Evolutionary conservation across 2,113 vertebrate genomes (phyloP).

Genomic region (Sterna hirundo): DNA sequence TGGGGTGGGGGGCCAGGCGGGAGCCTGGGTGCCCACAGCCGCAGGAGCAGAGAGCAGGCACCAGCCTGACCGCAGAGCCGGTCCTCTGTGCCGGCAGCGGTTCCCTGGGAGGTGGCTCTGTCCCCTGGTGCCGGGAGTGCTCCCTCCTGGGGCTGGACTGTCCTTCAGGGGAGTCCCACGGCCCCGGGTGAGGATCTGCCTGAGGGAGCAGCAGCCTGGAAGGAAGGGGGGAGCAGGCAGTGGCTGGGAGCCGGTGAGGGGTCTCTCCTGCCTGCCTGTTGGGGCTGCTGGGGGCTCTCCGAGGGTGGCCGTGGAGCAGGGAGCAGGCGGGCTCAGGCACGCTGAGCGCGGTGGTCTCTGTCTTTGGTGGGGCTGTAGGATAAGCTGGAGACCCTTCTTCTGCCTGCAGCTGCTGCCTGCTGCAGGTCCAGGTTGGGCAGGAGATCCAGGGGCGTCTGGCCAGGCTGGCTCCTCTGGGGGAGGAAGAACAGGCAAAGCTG

Average conservation of each 20-base stretch:
- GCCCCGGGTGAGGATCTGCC: background rate
- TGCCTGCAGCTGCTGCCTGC: background rate
- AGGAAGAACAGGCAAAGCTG: background rate
- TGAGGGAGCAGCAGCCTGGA: background rate
- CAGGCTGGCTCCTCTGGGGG: background rate
- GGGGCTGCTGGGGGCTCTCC: background rate
- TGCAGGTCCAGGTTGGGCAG: background rate
- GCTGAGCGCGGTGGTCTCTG: background rate
- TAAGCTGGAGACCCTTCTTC: background rate
- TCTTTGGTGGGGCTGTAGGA: background rate
- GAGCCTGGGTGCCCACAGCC: background rate
- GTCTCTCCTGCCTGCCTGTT: background rate
- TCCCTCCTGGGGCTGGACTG: background rate
- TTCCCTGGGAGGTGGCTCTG: background rate
- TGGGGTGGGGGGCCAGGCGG: background rate
- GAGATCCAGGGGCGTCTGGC: background rate
- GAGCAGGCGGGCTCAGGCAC: background rate
- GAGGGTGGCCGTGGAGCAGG: background rate
- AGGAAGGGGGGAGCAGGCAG: background rate
- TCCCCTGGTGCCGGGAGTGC: background rate
- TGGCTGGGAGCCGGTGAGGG: accelerated
- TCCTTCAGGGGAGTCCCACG: background rate
- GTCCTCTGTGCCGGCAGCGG: accelerated
- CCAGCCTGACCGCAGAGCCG: background rate
- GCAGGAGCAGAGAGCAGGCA: background rate